Percentiles rank a stretch among this genome's conserved stretches.
Evolutionary conservation across 2,797 vertebrate genomes (phyloP).

Genomic region (Streptopelia turtur): DNA sequence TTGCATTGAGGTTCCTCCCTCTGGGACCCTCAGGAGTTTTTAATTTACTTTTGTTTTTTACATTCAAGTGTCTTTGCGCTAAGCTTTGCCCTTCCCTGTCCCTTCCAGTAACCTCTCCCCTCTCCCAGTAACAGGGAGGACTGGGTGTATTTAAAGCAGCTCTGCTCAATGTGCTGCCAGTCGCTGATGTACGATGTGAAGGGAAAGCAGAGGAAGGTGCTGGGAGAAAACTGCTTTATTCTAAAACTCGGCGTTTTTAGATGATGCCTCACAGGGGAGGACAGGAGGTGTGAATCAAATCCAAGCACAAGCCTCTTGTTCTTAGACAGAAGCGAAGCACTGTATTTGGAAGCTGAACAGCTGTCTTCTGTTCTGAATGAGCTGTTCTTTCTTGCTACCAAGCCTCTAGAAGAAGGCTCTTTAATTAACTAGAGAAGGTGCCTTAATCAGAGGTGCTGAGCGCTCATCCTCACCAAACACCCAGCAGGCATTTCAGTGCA

Average conservation of each 20-base stretch:
- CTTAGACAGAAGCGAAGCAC: neutral
- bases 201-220: neutral
- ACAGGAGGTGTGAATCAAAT: constrained; percentile 18
- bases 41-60: neutral
- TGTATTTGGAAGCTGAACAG: constrained; percentile 20
- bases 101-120: neutral
- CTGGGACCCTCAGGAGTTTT: neutral
- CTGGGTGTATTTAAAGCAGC: neutral
- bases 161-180: neutral
- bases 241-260: neutral
- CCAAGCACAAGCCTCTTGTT: constrained; percentile 35
- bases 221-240: constrained; percentile 1
- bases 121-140: neutral
- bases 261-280: neutral
- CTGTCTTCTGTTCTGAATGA: constrained; percentile 15
- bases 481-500: neutral
- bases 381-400: neutral
- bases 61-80: neutral
- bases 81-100: neutral
- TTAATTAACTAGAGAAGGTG: constrained; percentile 20
- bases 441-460: neutral
- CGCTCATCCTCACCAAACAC: neutral
- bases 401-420: neutral
- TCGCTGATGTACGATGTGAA: neutral
- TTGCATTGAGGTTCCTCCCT: neutral